Conservation (phyloP, 2,888 invertebrate species). For the Amphipoea lucens region DNA sequence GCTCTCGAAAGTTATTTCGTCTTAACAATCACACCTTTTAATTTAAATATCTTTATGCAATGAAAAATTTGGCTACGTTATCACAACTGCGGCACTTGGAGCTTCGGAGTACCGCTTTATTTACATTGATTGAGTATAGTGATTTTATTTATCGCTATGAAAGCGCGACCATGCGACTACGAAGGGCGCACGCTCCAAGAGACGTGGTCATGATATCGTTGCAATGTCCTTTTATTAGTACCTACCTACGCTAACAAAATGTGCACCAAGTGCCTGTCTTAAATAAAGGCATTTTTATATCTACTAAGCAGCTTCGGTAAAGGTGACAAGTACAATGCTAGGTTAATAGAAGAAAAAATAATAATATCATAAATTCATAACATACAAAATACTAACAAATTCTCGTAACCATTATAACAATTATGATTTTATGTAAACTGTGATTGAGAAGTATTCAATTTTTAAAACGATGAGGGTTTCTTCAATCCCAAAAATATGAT, state of each 20-base stretch:
- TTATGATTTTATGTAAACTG: slow-evolving; percentile 55
- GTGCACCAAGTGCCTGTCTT: slow-evolving; percentile 60
- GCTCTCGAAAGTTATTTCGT: neutral
- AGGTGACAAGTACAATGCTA: slow-evolving; percentile 64
- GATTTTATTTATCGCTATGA: neutral
- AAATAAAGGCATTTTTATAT: slow-evolving; percentile 55
- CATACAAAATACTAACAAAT: slow-evolving; percentile 35
- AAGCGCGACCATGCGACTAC: neutral
- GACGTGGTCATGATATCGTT: neutral
- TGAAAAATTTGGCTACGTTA: neutral
- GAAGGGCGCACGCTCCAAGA: neutral
- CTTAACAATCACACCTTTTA: neutral
- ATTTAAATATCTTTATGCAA: slow-evolving; percentile 2
- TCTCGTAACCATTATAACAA: slow-evolving; percentile 35
- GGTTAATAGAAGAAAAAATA: slow-evolving; percentile 43
- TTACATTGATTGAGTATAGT: neutral
- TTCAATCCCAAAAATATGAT: slow-evolving; percentile 17
- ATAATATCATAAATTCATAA: slow-evolving; percentile 19
- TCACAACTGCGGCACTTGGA: neutral
- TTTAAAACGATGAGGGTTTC: slow-evolving; percentile 4
- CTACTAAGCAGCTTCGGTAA: slow-evolving; percentile 59
- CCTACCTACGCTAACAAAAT: slow-evolving; percentile 19
- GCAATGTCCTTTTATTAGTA: neutral
- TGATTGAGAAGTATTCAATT: slow-evolving; percentile 48
- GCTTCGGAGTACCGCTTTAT: neutral